A percentile compares a stretch with the other conserved stretches of the same genome.
Evolutionary conservation across 2,113 vertebrate species (phyloP).

Genomic region (Brachyistius frenatus): DNA sequence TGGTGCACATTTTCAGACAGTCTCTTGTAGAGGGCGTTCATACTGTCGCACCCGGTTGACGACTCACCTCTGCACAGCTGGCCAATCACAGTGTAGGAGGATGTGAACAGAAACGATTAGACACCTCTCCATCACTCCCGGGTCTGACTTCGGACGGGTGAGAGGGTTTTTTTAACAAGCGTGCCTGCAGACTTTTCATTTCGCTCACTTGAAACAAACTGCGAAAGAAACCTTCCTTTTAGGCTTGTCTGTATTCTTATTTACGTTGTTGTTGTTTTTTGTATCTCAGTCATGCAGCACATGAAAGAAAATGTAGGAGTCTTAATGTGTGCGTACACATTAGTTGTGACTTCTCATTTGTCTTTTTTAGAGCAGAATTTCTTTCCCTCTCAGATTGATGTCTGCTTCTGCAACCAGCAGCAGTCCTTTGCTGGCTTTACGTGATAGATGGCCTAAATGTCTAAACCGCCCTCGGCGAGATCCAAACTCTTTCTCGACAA

Average conservation of each 20-base stretch:
- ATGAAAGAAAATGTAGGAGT: conserved; percentile 1
- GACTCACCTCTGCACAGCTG: not conserved
- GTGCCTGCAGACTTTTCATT: too few relatives aligned
- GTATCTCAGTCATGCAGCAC: not conserved
- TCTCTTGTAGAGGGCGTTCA: not conserved
- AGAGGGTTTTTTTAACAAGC: not conserved
- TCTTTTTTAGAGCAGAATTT: conserved; percentile 9
- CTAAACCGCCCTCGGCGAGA: conserved; percentile 58
- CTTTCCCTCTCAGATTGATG: conserved; percentile 45
- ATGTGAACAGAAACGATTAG: not conserved
- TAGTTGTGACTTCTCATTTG: conserved; percentile 27
- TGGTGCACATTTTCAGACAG: not conserved
- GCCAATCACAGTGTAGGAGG: not conserved
- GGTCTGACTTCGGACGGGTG: not conserved
- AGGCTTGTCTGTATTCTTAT: not conserved
- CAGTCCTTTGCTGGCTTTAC: conserved; percentile 42
- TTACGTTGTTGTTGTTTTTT: not conserved
- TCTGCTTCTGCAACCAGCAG: conserved; percentile 38
- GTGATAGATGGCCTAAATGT: conserved; percentile 60
- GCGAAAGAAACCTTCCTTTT: not conserved
- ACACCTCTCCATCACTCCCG: too few relatives aligned
- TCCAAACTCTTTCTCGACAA: conserved; percentile 62
- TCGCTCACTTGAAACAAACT: too few relatives aligned
- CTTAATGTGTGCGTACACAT: not conserved
- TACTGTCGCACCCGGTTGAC: not conserved